Percentiles rank a stretch among this genome's conserved stretches.
Conservation (phyloP, 2,888 invertebrate species). For the Pardosa pseudoannulata region DNA sequence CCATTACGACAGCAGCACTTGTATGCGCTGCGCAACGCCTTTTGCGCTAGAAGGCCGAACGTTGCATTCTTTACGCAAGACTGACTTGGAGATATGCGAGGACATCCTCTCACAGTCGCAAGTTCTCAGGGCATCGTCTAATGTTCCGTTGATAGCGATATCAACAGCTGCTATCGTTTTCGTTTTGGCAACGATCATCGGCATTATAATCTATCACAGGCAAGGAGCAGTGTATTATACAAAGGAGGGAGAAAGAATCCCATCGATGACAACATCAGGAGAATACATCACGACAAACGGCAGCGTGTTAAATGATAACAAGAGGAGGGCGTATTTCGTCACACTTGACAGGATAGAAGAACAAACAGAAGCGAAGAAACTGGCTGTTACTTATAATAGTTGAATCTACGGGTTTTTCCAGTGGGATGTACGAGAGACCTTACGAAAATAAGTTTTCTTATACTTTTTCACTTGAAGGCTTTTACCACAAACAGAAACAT, state of each 20-base stretch:
- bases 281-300: constrained; percentile 46
- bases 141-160: constrained; percentile 80
- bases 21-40: constrained; percentile 82
- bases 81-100: constrained; percentile 72
- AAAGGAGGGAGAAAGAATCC: constrained; percentile 83
- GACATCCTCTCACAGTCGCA: constrained; percentile 71
- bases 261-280: constrained; percentile 75
- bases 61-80: constrained; percentile 40
- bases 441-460: too few relatives aligned
- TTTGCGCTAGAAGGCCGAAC: constrained; percentile 80
- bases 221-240: constrained; percentile 87
- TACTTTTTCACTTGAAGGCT: too few relatives aligned
- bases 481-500: too few relatives aligned
- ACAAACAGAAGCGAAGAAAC: constrained; percentile 58
- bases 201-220: constrained; percentile 82
- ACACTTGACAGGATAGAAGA: constrained; percentile 66
- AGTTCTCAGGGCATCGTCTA: constrained; percentile 71
- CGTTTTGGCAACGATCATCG: constrained; percentile 79
- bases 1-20: constrained; percentile 74
- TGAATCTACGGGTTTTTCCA: too few relatives aligned
- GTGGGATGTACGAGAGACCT: too few relatives aligned
- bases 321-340: constrained; percentile 58
- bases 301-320: constrained; percentile 51
- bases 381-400: neutral
- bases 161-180: constrained; percentile 79